phyloP scores from a whole-genome alignment of 2,888 invertebrate genomes.

The Mamestra brassicae region DNA sequence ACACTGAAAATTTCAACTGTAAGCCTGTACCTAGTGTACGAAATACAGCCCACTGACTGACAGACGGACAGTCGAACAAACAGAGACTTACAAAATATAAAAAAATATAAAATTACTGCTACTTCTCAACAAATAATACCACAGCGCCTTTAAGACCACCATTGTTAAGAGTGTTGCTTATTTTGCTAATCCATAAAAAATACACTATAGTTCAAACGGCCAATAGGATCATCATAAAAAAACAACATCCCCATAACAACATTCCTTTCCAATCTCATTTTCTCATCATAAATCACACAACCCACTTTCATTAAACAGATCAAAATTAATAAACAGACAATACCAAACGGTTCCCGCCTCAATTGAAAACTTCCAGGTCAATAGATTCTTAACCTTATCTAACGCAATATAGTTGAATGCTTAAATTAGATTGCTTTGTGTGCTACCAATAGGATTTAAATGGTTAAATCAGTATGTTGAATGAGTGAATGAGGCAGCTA shows the following conservation, averaged over 20 bases:
- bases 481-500: conserved; percentile 73
- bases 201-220: no score
- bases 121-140: not conserved
- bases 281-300: conserved; percentile 46
- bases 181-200: no score
- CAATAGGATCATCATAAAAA: not conserved
- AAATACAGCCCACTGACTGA: no score
- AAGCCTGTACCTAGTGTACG: no score
- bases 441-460: conserved; percentile 63
- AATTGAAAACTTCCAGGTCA: conserved; percentile 74
- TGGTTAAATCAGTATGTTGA: conserved; percentile 43
- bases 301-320: conserved; percentile 24
- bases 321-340: conserved; percentile 46
- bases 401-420: conserved; percentile 74
- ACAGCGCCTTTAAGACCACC: no score
- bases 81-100: no score
- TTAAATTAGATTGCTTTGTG: conserved; percentile 82
- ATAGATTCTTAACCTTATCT: conserved; percentile 82
- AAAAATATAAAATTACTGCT: no score
- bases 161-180: no score
- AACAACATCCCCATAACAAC: not conserved
- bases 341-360: conserved; percentile 73
- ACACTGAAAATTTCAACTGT: no score
- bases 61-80: no score
- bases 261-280: not conserved